These are phyloP conservation scores for Varecia variegata DNA, from an alignment of 2,797 vertebrate genomes.

Conservation along the genomic window DNA sequence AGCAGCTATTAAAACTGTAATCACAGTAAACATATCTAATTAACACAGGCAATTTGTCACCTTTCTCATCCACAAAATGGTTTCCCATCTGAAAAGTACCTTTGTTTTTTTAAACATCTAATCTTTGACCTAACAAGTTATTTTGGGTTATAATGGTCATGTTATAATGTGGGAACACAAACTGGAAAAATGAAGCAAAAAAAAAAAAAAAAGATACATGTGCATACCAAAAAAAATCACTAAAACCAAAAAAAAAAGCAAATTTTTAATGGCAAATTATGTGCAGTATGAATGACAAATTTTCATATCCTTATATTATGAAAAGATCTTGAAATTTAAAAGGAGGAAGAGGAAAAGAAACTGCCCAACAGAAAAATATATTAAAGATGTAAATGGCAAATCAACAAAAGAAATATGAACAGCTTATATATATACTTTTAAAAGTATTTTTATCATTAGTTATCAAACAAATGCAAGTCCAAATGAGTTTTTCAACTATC, in stretches of 20 bases:
- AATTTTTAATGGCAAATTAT: slow-evolving; percentile 27
- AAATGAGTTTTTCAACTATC: not conserved
- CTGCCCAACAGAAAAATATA: not conserved
- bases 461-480: slow-evolving; percentile 1
- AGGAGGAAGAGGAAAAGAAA: not conserved
- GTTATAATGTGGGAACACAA: not conserved
- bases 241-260: not conserved
- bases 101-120: not conserved
- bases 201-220: not conserved
- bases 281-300: not conserved
- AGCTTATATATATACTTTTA: not conserved
- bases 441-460: not conserved
- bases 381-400: not conserved
- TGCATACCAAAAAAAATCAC: not conserved
- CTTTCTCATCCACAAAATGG: not conserved
- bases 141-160: not conserved
- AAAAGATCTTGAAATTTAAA: not conserved
- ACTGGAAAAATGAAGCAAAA: not conserved
- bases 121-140: not conserved
- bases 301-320: not conserved
- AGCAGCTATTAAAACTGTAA: slow-evolving; percentile 15
- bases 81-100: not conserved
- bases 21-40: not conserved
- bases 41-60: not conserved
- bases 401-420: slow-evolving; percentile 25